These are phyloP conservation scores for Microctonus aethiopoides DNA, from an alignment of 2,888 invertebrate species.

Conservation along the genomic window DNA sequence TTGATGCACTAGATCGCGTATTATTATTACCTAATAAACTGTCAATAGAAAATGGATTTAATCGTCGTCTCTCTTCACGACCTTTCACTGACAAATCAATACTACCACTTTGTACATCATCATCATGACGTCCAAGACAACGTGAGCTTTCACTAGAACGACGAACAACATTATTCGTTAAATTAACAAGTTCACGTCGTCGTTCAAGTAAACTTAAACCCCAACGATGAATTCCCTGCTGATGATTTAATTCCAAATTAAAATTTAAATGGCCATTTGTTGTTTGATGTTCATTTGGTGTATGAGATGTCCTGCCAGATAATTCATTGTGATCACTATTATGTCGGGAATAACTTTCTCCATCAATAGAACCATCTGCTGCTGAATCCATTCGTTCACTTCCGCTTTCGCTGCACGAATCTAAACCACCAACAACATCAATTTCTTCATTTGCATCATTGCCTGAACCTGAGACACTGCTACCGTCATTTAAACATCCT, in stretches of 20 bases:
- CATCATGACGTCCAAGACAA: conserved; percentile 46
- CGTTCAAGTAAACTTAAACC: conserved; percentile 66
- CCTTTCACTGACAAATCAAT: conserved; percentile 68
- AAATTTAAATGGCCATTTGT: conserved; percentile 47
- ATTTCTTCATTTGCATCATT: conserved; percentile 71
- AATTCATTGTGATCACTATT: conserved; percentile 66
- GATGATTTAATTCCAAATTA: conserved; percentile 58
- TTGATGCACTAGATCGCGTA: conserved; percentile 49
- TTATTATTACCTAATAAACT: conserved; percentile 73
- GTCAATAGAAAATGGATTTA: conserved; percentile 91
- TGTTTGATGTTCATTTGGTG: conserved; percentile 45
- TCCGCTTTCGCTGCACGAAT: conserved; percentile 77
- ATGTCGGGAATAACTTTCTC: conserved; percentile 69
- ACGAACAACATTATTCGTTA: conserved; percentile 32
- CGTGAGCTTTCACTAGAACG: conserved; percentile 33
- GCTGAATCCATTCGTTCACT: conserved; percentile 68
- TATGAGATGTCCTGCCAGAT: conserved; percentile 40
- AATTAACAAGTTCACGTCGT: conserved; percentile 66
- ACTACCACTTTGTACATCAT: conserved; percentile 64
- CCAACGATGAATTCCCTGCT: conserved; percentile 63
- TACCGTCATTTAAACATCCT: conserved; percentile 62
- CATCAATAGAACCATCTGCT: conserved; percentile 72
- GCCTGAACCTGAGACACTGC: conserved; percentile 64
- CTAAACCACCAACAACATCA: conserved; percentile 85
- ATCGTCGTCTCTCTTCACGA: conserved; percentile 73